phyloP scores from a whole-genome alignment of 2,797 vertebrate genomes.

The Lateolabrax maculatus region DNA sequence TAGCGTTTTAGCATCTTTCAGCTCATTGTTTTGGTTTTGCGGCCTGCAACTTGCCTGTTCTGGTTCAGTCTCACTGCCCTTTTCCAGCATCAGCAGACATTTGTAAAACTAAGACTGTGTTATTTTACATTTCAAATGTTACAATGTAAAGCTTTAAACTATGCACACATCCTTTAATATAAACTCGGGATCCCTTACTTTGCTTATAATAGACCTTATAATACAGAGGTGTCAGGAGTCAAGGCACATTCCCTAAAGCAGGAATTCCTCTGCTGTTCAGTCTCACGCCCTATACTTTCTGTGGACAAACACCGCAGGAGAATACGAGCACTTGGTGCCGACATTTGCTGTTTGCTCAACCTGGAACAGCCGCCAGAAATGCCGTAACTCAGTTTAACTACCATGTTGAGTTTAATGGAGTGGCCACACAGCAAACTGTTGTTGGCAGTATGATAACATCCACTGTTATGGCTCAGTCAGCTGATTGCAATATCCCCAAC shows the following conservation, averaged over 20 bases:
- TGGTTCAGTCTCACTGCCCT: too few relatives aligned
- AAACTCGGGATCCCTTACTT: background rate
- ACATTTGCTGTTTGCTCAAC: conserved; percentile 54
- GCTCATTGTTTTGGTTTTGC: background rate
- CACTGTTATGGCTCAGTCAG: conserved; percentile 44
- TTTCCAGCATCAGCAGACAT: background rate
- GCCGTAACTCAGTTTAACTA: conserved; percentile 63
- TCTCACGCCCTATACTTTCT: conserved; percentile 45
- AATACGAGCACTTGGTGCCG: conserved; percentile 40
- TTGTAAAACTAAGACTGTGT: too few relatives aligned
- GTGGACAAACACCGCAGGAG: conserved; percentile 44
- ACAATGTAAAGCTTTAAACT: background rate
- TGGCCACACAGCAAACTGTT: conserved; percentile 43
- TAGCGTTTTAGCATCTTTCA: background rate
- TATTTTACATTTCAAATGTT: too few relatives aligned
- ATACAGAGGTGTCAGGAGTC: conserved; percentile 3
- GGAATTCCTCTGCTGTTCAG: conserved; percentile 33
- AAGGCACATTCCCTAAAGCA: conserved; percentile 24
- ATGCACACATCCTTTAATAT: background rate
- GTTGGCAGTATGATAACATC: conserved; percentile 40
- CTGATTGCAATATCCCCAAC: conserved; percentile 43
- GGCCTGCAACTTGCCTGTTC: background rate
- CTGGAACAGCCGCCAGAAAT: conserved; percentile 35
- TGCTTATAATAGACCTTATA: background rate
- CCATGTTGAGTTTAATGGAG: conserved; percentile 57